Evolutionary conservation across 1,140 invertebrate genomes (phyloP), one percentile per base, ranked within the genome.

Genomic region (Pogonomyrmex californicus): DNA sequence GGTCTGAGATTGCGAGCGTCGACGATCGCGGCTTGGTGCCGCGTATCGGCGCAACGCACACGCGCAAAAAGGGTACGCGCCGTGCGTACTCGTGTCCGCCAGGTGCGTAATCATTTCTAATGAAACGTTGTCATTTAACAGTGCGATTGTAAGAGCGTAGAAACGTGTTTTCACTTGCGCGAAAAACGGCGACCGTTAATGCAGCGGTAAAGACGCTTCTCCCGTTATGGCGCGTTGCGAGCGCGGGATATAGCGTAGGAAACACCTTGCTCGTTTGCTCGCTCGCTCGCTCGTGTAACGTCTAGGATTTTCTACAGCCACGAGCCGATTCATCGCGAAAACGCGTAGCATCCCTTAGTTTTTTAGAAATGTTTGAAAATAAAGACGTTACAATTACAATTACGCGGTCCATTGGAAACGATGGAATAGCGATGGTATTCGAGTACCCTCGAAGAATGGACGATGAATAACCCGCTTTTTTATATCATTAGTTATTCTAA

Each of bases 101-200:
- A 88, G 88, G 87, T 88, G 90, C 91, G 92, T 94, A 94, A 95
- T 95, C 93, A 94, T 94, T 95, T 95, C 93, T 93, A 94, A 94
- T 94, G 93, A 95, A 95, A 95, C 90, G 91, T 92, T 93, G 93
- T 94, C 93, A 93, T 93, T 94, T 93, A 94, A 93, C 91, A 93
- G 94, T 91, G 92, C 94, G 93, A 93, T 93, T 91, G 90, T 92
- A 92, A 91, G 91, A 92, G 87, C 89, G 86, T 88, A 91, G 89
- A 94, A 95, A 95, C 94, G 93, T 95, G 94, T 95, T 95, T 95
- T 94, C 94, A 95, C 93, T 94, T 94, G 92, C 90, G 93, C 93
- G 94, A 95, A 95, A 95, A 95, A 95, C 94, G 91, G 63, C 93
- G 92, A 95, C 95, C 95, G 95, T 95, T 95, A 95, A 95, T 95